Conservation (phyloP, 2,113 vertebrate species). For the Hylia prasina region DNA sequence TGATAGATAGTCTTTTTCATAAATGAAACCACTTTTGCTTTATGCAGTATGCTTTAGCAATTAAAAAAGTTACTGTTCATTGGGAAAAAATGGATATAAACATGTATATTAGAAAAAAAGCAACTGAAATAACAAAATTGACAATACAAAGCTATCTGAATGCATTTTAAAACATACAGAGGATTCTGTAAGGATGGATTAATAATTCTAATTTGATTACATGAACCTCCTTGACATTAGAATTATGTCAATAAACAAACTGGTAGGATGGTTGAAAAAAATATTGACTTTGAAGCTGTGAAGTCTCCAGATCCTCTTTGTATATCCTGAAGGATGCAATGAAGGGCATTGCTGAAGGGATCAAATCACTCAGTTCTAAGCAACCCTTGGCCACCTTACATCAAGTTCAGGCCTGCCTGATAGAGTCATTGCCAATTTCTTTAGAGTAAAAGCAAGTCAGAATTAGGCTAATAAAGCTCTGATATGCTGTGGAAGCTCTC, state of each 20-base stretch:
- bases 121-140: background rate
- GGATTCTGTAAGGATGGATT: background rate
- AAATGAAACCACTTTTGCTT: slow-evolving; percentile 35
- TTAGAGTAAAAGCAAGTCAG: background rate
- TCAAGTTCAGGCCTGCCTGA: background rate
- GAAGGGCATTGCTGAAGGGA: background rate
- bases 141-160: background rate
- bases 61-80: background rate
- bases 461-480: background rate
- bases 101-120: background rate
- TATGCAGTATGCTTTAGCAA: background rate
- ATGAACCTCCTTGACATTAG: background rate
- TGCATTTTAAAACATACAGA: background rate
- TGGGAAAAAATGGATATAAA: background rate
- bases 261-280: background rate
- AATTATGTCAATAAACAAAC: background rate
- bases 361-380: background rate
- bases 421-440: background rate
- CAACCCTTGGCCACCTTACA: background rate
- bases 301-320: background rate
- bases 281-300: background rate
- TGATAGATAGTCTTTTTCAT: slow-evolving; percentile 36
- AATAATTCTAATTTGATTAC: background rate
- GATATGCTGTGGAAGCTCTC: background rate
- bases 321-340: background rate